These are phyloP conservation scores for Phaethon lepturus DNA, from an alignment of 2,113 vertebrate genomes.

Conservation along the genomic window DNA sequence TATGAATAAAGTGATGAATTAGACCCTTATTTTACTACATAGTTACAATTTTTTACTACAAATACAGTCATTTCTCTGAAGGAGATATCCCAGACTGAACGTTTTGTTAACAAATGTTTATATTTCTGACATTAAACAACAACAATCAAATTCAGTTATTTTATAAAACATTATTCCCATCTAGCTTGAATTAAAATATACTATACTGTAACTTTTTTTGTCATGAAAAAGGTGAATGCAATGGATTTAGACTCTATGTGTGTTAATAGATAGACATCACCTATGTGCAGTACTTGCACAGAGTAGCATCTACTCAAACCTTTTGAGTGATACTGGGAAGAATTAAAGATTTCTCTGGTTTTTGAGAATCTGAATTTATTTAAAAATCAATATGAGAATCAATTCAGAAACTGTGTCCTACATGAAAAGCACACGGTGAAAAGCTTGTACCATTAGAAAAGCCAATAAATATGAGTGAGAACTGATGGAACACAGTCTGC, in stretches of 20 bases:
- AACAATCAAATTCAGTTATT: not conserved
- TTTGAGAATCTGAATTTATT: not conserved
- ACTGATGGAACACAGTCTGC: not conserved
- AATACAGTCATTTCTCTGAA: not conserved
- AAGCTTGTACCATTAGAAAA: not conserved
- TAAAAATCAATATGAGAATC: not conserved
- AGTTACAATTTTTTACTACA: not conserved
- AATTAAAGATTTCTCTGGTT: not conserved
- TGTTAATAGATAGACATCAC: not conserved
- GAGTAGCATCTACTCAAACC: fast-evolving
- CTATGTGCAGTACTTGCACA: not conserved
- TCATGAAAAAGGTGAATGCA: not conserved
- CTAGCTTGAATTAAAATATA: not conserved
- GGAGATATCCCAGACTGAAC: not conserved
- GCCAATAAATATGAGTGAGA: not conserved
- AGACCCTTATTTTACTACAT: not conserved
- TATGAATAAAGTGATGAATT: not conserved
- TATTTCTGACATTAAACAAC: not conserved
- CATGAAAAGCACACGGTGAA: not conserved
- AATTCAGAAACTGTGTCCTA: not conserved
- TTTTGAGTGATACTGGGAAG: not conserved
- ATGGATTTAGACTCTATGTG: not conserved
- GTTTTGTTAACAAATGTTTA: not conserved
- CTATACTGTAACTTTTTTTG: not conserved
- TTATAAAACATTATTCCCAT: not conserved